phyloP scores from a whole-genome alignment of 2,113 vertebrate genomes.

The Nyctibius bracteatus region DNA sequence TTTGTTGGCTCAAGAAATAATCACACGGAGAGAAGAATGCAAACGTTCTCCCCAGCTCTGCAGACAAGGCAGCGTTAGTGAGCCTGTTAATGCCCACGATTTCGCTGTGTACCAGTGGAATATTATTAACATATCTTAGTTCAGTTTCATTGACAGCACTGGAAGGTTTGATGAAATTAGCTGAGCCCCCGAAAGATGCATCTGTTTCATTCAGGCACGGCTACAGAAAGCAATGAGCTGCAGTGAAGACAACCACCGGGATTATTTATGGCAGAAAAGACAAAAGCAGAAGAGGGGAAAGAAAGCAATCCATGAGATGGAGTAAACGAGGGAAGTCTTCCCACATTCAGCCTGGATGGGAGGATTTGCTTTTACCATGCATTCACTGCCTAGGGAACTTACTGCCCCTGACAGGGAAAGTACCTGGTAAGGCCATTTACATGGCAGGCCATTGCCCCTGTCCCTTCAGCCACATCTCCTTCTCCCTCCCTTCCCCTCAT shows the following conservation, averaged over 20 bases:
- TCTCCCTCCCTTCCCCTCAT: background rate
- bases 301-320: background rate
- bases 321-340: background rate
- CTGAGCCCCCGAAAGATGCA: constrained; percentile 9
- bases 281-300: background rate
- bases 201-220: constrained; percentile 15
- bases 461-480: background rate
- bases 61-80: background rate
- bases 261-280: background rate
- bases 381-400: background rate
- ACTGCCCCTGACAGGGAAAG: background rate
- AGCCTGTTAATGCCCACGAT: background rate
- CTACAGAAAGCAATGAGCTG: background rate
- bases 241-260: background rate
- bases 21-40: background rate
- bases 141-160: constrained; percentile 16
- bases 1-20: background rate
- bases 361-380: background rate
- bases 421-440: background rate
- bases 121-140: constrained; percentile 18
- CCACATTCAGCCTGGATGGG: fast-evolving
- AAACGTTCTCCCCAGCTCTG: background rate
- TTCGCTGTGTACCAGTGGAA: background rate
- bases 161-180: constrained; percentile 17
- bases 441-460: background rate